Base-by-base conservation (phyloP, 2,797 vertebrate genomes). In the Pelochelys cantorii region DNA sequence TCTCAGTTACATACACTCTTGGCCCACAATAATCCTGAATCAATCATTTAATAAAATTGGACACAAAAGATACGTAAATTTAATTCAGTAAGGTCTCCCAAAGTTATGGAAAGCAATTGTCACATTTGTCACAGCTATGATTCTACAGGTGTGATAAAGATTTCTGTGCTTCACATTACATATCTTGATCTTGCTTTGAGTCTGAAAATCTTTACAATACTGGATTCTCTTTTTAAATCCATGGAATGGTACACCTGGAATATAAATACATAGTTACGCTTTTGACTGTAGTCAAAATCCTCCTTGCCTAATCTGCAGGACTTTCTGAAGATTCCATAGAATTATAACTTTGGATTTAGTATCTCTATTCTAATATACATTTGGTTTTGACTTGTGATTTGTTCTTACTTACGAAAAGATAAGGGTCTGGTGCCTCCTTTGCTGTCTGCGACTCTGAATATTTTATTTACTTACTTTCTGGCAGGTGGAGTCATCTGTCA, bases 401-500 rank as follows among this genome's bases (percentile, higher is more conserved):
- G 4, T 84, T 92, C 27, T 55, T 23, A 57, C 20, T 84, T 5
- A 11, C 12, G 5, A 11, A 14, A 37, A 62, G 90, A 94, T 62
- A 5, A 27, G 11, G 87, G 59, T 84, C 3, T 0, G 59, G 1
- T 42, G 84, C 7, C 12, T 81, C 3, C 88, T 83, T 42, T 52
- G 9, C 11, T 86, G 4, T 25, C 7, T 74, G 8, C 74, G 34
- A 74, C 42, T 83, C 78, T 11, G 5, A 85, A 22, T 65, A 60
- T 85, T 93, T 94, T 95, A 20, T 17, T 20, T 75, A 81, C 3
- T 55, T 53, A 0, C 23, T 91, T 91, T 90, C 14, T 31, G 29
- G 29, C 31, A n/a, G 60, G 31, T 1, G 74, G 87, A 84, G 7
- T 57, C 2, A 2, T 79, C 3, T 56, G 15, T n/a, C 62, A n/a